phyloP scores from a whole-genome alignment of 2,888 invertebrate genomes.

The Nysson spinosus region DNA sequence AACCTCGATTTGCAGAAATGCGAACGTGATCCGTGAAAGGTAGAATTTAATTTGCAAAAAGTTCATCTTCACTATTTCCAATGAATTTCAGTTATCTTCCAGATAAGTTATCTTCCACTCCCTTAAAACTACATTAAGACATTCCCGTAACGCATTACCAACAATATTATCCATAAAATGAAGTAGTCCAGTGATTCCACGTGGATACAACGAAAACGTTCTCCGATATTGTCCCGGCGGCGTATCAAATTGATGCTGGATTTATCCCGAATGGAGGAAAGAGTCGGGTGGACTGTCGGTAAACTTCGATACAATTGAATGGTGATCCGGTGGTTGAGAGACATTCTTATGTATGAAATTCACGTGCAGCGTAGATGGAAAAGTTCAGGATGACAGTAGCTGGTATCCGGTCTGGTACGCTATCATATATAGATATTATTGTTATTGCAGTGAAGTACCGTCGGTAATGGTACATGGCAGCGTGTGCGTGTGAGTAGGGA shows the following conservation, averaged over 20 bases:
- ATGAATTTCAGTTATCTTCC: too few relatives aligned
- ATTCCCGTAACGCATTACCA: too few relatives aligned
- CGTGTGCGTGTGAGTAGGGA: conserved; percentile 18
- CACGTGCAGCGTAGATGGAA: conserved; percentile 52
- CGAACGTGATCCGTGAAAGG: too few relatives aligned
- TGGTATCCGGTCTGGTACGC: conserved; percentile 27
- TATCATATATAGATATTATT: conserved; percentile 63
- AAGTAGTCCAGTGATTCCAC: too few relatives aligned
- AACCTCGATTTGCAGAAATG: too few relatives aligned
- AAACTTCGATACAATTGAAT: conserved; percentile 70
- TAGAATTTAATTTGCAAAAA: too few relatives aligned
- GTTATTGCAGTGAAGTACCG: conserved; percentile 62
- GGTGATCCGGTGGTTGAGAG: conserved; percentile 62
- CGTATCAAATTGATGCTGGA: conserved; percentile 24
- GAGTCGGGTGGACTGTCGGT: neutral
- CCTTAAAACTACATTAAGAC: too few relatives aligned
- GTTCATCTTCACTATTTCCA: too few relatives aligned
- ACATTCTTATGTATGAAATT: conserved; percentile 73
- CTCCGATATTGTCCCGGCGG: neutral
- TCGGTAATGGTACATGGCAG: conserved; percentile 26
- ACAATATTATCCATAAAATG: too few relatives aligned
- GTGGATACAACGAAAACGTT: neutral
- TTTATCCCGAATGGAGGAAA: too few relatives aligned
- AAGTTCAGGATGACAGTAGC: conserved; percentile 41
- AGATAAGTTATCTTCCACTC: too few relatives aligned